Evolutionary conservation across 2,888 invertebrate species (phyloP).

Genomic region (Melipona bicolor): DNA sequence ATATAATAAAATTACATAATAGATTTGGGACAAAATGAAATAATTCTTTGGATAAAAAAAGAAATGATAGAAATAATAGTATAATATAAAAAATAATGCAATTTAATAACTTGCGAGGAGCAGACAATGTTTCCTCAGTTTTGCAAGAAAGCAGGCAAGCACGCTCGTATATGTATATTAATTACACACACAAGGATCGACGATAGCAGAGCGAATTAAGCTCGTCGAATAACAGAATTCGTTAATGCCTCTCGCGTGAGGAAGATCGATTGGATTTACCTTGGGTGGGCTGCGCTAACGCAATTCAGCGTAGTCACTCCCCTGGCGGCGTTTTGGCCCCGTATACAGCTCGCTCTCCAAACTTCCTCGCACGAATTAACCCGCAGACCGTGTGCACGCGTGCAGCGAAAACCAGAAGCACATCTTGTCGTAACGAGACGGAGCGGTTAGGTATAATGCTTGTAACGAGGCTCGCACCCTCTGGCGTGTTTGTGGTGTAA

Average conservation of each 20-base stretch:
- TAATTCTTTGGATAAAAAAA: no score
- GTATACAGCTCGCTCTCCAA: slow-evolving; percentile 67
- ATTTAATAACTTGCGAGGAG: no score
- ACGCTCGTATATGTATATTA: slow-evolving; percentile 39
- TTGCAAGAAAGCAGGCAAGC: neutral
- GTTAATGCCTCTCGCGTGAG: slow-evolving; percentile 73
- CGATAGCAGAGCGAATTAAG: slow-evolving; percentile 61
- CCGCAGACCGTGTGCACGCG: slow-evolving; percentile 75
- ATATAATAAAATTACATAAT: no score
- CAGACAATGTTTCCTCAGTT: neutral
- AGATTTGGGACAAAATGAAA: no score
- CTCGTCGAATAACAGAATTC: slow-evolving; percentile 67
- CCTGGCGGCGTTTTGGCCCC: slow-evolving; percentile 54
- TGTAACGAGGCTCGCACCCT: slow-evolving; percentile 79
- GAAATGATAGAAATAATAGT: no score
- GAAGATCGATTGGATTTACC: slow-evolving; percentile 73
- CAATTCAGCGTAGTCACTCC: slow-evolving; percentile 53
- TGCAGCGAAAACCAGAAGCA: slow-evolving; percentile 79
- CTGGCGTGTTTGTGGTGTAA: slow-evolving; percentile 81
- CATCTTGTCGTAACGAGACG: slow-evolving; percentile 81
- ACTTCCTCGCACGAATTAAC: slow-evolving; percentile 76
- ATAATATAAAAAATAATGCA: no score
- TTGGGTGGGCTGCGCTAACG: slow-evolving; percentile 65
- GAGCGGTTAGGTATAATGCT: slow-evolving; percentile 80
- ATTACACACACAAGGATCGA: slow-evolving; percentile 43